Evolutionary conservation across 1,140 invertebrate genomes (phyloP).

Genomic region (Eufriesea mexicana): DNA sequence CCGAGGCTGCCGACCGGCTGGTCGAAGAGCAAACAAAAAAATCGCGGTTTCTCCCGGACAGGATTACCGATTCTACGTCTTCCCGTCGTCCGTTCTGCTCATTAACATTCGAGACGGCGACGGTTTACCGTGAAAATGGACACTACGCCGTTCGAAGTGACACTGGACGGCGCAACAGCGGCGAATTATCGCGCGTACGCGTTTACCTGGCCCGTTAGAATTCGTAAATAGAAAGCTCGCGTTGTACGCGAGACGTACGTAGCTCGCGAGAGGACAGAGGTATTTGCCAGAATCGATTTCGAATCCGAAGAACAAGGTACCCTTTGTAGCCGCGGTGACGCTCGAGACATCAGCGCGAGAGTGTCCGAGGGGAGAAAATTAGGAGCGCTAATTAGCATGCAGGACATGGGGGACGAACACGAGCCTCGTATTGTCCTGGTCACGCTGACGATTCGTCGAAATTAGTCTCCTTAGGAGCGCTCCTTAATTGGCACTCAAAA

Average conservation of each 20-base stretch:
- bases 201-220: neutral
- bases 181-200: neutral
- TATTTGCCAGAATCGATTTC: no score
- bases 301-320: no score
- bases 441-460: neutral
- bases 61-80: neutral
- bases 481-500: slow-evolving; percentile 17
- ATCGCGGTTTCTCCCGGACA: neutral
- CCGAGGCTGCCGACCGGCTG: neutral
- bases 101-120: slow-evolving; percentile 3
- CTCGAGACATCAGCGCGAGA: no score
- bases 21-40: neutral
- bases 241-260: no score
- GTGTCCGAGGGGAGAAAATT: neutral
- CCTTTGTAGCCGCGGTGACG: no score
- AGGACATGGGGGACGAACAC: neutral
- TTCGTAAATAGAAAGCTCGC: neutral
- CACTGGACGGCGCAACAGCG: neutral
- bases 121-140: neutral
- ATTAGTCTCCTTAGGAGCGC: neutral
- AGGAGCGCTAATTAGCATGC: neutral
- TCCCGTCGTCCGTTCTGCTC: neutral
- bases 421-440: neutral
- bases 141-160: neutral
- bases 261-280: no score